A percentile compares a stretch with the other conserved stretches of the same genome.
Conservation (phyloP, 2,888 invertebrate genomes). For the Diarsia rubi region DNA sequence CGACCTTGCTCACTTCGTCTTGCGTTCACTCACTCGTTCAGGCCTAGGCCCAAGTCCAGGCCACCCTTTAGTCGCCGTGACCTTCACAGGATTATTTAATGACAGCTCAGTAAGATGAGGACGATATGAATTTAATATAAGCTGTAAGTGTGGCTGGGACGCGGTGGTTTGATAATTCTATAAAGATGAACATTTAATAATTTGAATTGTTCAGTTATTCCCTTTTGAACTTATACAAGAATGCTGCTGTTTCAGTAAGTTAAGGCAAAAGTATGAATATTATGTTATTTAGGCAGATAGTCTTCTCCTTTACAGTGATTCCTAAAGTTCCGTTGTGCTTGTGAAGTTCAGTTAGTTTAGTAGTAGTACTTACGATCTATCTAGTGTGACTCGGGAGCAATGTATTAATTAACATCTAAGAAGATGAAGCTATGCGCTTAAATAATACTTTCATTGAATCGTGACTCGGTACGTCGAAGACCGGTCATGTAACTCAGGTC, state of each 20-base stretch:
- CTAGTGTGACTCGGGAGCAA: background rate
- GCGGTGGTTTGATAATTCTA: slow-evolving; percentile 36
- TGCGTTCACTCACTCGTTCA: slow-evolving; percentile 21
- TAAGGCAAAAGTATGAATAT: background rate
- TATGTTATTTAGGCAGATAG: background rate
- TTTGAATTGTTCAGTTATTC: slow-evolving; percentile 6
- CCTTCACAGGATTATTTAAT: slow-evolving; percentile 72
- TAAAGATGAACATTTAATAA: slow-evolving; percentile 20
- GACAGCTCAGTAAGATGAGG: slow-evolving; percentile 62
- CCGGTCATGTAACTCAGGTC: slow-evolving; percentile 48
- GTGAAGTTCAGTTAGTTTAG: background rate
- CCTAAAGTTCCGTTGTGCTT: background rate
- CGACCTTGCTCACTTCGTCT: slow-evolving; percentile 56
- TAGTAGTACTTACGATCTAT: background rate
- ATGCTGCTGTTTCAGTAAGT: background rate
- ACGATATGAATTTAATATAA: slow-evolving; percentile 62
- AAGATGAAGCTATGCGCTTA: slow-evolving; percentile 29
- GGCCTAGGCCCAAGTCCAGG: slow-evolving; percentile 53
- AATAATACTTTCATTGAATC: slow-evolving; percentile 66
- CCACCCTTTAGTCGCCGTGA: slow-evolving; percentile 60
- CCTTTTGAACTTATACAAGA: background rate
- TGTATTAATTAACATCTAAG: slow-evolving; percentile 15
- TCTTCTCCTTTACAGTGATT: background rate
- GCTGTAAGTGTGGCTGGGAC: slow-evolving; percentile 50
- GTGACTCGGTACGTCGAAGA: slow-evolving; percentile 56